Base-by-base conservation (phyloP, 1,140 invertebrate genomes). In the Drosophila tsacasi region DNA sequence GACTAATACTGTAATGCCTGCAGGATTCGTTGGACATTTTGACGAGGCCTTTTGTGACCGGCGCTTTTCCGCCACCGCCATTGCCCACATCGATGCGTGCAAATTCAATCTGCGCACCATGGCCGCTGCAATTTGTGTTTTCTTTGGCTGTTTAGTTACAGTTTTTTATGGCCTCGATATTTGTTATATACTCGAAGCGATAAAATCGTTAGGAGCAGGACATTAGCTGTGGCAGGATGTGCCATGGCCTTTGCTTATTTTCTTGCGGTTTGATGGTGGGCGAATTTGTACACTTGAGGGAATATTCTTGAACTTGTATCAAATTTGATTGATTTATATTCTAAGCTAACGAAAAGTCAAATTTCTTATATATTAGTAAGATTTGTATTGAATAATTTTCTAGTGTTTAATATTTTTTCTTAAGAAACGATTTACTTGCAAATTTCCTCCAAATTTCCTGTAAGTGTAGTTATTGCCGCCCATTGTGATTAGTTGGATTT, bases 131-230 rank as follows among this genome's bases (percentile, higher is more conserved):
- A 87, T 86, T 89, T 83, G 84, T 80, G 59, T 87, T 89, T 89
- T 72, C 76, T 72, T 87, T 79, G 59, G 64, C 63, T 77, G 76
- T 83, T 83, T 86, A 89, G 80, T 89, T 87, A 83, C 76, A 89
- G 65, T 66, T 66, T 83, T 87, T 89, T 74, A 83, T 76, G 55
- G 58, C 76, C 76, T 61, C 59, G 78, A 77, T 80, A 76, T 74
- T 74, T 79, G 52, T 61, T 74, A 72, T 65, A 49, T 40, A 77
- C 63, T 47, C n/a, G 32, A 25, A 49, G 42, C 67, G 69, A 73
- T 72, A 21, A 60, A 73, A 73, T 72, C 67, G 66, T 49, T 49
- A 46, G 25, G 52, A 40, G 68, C 50, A 58, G 35, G 23, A 47
- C 69, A 71, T 72, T 73, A 68, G 63, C 49, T 35, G 23, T 13